Evolutionary conservation across 2,797 vertebrate species (phyloP).

Genomic region (Centropyge bicolor): DNA sequence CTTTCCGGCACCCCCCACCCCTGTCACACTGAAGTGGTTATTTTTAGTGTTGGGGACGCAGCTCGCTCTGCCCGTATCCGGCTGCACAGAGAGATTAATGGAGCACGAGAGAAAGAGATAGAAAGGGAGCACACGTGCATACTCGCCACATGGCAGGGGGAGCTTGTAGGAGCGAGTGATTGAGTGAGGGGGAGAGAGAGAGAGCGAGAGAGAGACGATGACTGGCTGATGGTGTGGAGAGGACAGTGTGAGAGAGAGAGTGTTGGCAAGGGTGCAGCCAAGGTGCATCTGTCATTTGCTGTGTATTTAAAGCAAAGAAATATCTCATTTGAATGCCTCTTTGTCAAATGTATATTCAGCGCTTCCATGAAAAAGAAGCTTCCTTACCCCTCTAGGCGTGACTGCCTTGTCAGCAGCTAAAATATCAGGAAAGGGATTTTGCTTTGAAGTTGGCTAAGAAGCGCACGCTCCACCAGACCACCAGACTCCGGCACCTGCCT

Average conservation of each 20-base stretch:
- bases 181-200: conserved; percentile 53
- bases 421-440: conserved; percentile 50
- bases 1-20: conserved; percentile 58
- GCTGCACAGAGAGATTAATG: conserved; percentile 85
- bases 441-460: conserved; percentile 37
- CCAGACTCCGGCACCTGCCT: conserved; percentile 30
- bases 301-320: conserved; percentile 41
- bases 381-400: neutral
- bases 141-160: conserved; percentile 80
- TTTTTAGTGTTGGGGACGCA: conserved; percentile 88
- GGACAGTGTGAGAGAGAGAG: conserved; percentile 31
- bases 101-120: conserved; percentile 82
- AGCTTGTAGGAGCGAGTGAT: conserved; percentile 62
- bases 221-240: conserved; percentile 45
- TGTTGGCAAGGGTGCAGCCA: conserved; percentile 43
- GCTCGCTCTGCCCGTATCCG: conserved; percentile 76
- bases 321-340: conserved; percentile 1
- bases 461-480: conserved; percentile 17
- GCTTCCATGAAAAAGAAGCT: conserved; percentile 20
- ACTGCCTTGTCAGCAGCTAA: conserved; percentile 51
- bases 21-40: conserved; percentile 84
- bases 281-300: conserved; percentile 55
- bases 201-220: conserved; percentile 41
- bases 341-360: conserved; percentile 29
- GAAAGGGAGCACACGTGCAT: conserved; percentile 82